Evolutionary conservation across 1,140 invertebrate genomes (phyloP), one percentile per base, ranked within the genome.

Genomic region (Drosophila cardini): DNA sequence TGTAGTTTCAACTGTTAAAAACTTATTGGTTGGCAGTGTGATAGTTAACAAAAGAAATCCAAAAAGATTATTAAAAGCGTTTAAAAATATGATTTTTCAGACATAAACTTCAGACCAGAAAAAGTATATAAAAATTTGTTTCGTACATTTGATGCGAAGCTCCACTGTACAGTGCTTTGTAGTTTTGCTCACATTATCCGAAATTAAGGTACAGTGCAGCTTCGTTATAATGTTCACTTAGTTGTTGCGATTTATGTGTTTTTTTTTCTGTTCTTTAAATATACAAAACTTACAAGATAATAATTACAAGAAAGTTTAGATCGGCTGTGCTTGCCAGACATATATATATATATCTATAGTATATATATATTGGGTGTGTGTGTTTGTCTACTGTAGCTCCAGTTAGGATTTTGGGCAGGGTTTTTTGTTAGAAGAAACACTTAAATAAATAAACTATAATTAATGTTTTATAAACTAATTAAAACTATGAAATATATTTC

Each of bases 261-360:
- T 75, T 68, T 34, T 57, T 55, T 72, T 58, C 38, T 57, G 45
- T 65, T 60, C 57, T 46, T 77, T 79, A 76, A 58, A 76, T 76
- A 69, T 84, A 83, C 68, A 84, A 77, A 80, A 72, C 78, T 87
- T 86, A 86, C 43, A 18, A 70, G 61, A 79, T 87, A 86, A 73
- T 87, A 86, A 86, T 87, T 87, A 89, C 83, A 89, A 83, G 62
- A 87, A 83, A 80, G 62, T 79, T 67, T 71, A 78, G 65, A 81
- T 65, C 70, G 63, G 62, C 68, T 62, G 60, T 52, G 58, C 55
- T 46, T 64, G 43, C 43, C 21, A 21, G 21, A 26, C 5, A 26
- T 4, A 26, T 26, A 26, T 26, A 26, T 4, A 26, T 26, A 26
- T 26, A 2, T 26, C 1, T 26, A 26, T 26, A 26, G 21, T 26